Base-by-base conservation (phyloP, 1,140 invertebrate genomes). In the Popillia japonica region DNA sequence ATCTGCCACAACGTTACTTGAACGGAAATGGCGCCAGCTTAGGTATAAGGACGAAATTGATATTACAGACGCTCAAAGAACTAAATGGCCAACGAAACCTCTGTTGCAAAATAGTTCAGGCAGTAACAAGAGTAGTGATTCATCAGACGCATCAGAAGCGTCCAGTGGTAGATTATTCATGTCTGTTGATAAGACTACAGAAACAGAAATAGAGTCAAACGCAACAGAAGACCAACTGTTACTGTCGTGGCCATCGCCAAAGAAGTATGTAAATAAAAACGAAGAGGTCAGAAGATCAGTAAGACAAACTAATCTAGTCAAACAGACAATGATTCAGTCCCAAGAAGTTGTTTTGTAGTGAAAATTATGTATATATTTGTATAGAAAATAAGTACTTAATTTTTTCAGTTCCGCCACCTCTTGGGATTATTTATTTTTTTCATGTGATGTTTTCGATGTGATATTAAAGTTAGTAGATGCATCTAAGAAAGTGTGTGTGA, bases 1-100 rank as follows among this genome's bases (percentile, higher is more conserved):
- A 14, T 91, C 90, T 0, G 88, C 89, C 44, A 88, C 89, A 7
- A 89, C 89, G 3, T 84, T 91, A 42, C 81, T 91, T 8, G 89
- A 89, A 17, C 86, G 87, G 41, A 88, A 86, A 77, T 87, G 86
- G 86, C 81, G 84, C 41, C 79, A 83, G 48, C 79, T 84, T 7
- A 82, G 79, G 80, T 83, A 80, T 78, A 84, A 88, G 81, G 84
- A 86, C 23, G 85, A 85, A 77, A 23, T 68, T 27, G 85, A 85
- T 44, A 81, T 79, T 82, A 86, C 20, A 82, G 80, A 44, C 83
- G 83, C 22, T 55, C 20, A 40, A n/a, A 75, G 9, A 11, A n/a
- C 40, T 20, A 74, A 20, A 74, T 61, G 61, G 79, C 61, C 77
- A 41, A 83, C 82, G 48, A 83, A 82, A 80, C 83, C 80, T 20